Conservation (phyloP, 2,797 vertebrate genomes). For the Denticeps clupeoides region DNA sequence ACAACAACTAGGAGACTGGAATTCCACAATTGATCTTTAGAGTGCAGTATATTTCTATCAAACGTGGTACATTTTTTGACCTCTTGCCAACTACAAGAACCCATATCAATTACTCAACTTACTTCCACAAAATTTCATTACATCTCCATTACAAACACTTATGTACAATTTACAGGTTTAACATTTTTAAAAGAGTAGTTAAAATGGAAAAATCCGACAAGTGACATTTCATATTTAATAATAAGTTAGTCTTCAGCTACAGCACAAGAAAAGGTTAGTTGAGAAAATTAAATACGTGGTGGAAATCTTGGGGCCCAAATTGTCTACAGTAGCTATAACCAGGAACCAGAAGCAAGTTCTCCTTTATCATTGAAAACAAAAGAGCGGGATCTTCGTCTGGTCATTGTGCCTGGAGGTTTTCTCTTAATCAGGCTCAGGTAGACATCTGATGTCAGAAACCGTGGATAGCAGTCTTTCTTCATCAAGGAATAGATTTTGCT, state of each 20-base stretch:
- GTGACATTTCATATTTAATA: too few relatives aligned
- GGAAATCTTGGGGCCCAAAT: neutral
- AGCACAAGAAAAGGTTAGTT: slow-evolving; percentile 26
- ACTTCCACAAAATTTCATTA: slow-evolving; percentile 32
- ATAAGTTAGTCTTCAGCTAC: slow-evolving; percentile 25
- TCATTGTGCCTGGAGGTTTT: slow-evolving; percentile 52
- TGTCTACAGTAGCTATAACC: slow-evolving; percentile 42
- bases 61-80: too few relatives aligned
- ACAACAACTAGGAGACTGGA: too few relatives aligned
- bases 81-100: too few relatives aligned
- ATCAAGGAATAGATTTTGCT: slow-evolving; percentile 77
- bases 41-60: too few relatives aligned
- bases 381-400: slow-evolving; percentile 78
- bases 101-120: too few relatives aligned
- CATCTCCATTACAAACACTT: slow-evolving; percentile 26
- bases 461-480: slow-evolving; percentile 90
- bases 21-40: too few relatives aligned
- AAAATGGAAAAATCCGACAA: too few relatives aligned
- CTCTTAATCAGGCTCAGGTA: slow-evolving; percentile 66
- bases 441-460: slow-evolving; percentile 77
- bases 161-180: slow-evolving; percentile 50
- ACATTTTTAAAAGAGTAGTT: slow-evolving; percentile 22
- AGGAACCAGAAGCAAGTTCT: slow-evolving; percentile 57
- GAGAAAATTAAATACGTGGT: slow-evolving; percentile 19
- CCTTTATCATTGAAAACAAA: slow-evolving; percentile 77